Evolutionary conservation across 2,888 invertebrate genomes (phyloP), one percentile per base, ranked within the genome.

Genomic region (Hirtodrosophila histrioides): DNA sequence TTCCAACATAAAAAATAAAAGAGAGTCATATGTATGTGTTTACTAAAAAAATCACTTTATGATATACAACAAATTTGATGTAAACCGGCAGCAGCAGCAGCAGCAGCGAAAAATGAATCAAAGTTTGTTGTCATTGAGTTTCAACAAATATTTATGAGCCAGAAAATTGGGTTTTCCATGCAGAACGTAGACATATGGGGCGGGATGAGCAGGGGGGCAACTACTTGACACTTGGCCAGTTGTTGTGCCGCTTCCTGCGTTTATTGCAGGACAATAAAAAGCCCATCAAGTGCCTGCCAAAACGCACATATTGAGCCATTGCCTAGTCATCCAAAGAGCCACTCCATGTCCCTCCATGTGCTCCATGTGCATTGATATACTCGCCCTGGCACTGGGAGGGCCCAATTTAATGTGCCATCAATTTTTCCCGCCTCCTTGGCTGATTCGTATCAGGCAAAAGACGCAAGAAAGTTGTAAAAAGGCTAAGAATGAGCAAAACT

Each of bases 341-440:
- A 53, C 49, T 60, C 49, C 37, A 39, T 56, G 65, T 69, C 51
- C 66, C 49, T 60, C 49, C 37, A 39, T 56, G 65, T 69, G 55
- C 66, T 70, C 61, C 76, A 71, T 71, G 67, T 69, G 71, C 77
- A 81, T 69, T 67, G 71, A 77, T 77, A 69, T 62, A 79, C 69
- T 74, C 58, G 45, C 40, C 49, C 37, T 46, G 58, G 39, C 64
- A 58, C 37, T 46, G 58, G 39, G 58, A 58, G 33, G 57, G 73
- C 61, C 70, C 82, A 84, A 84, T 83, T 85, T 85, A 85, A 83
- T 83, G 85, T 85, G 68, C 83, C 80, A 83, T 85, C 85, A 83
- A 84, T 82, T 80, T 85, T 82, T 76, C 45, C 51, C 68, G 61
- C 57, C 65, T 53, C 54, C 62, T 55, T 29, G 67, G 46, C 57